Evolutionary conservation across 2,888 invertebrate species (phyloP), one percentile per base, ranked within the genome.

Genomic region (Pachymerium ferrugineum): DNA sequence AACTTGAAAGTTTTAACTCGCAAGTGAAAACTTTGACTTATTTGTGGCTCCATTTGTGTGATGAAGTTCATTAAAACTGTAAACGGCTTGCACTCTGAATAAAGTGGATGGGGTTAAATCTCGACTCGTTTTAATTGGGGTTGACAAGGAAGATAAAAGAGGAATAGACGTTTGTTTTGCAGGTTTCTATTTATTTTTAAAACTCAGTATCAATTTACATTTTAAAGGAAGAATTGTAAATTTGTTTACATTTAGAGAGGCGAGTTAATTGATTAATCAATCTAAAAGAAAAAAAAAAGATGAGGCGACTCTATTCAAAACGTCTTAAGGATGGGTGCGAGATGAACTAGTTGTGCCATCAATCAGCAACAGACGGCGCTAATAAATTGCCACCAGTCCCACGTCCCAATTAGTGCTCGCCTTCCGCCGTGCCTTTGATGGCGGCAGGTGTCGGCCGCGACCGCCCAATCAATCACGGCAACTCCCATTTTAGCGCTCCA

Each of bases 11-110:
- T 42, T 42, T 42, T 14, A 42, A 42, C 42, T 42, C 16, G 42
- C 42, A 14, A 42, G 42, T 42, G 42, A 3, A 42, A 42, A 42
- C 42, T 42, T 42, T 42, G 5, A 42, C 42, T 42, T 42, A 42
- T 42, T 42, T 42, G 42, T 14, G 42, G 14, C 42, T 42, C 42
- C 6, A 47, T 16, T 47, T 19, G 47, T 4, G 47, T 19, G 47
- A 47, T 47, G 19, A 42, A 19, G 47, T 47, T 47, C 47, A 47
- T 47, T 47, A 47, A 47, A 47, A 47, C 47, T 47, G 47, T 47
- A 47, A 47, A 3, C 19, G 42, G 6, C n/a, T 42, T 3, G 19
- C 47, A 47, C 47, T 19, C 19, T 4, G 3, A 47, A 22, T 47
- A 47, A 47, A 42, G 42, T 42, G 42, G 42, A 42, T 42, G 42